Conservation (phyloP, 2,888 invertebrate species). For the Megamerina dolium region DNA sequence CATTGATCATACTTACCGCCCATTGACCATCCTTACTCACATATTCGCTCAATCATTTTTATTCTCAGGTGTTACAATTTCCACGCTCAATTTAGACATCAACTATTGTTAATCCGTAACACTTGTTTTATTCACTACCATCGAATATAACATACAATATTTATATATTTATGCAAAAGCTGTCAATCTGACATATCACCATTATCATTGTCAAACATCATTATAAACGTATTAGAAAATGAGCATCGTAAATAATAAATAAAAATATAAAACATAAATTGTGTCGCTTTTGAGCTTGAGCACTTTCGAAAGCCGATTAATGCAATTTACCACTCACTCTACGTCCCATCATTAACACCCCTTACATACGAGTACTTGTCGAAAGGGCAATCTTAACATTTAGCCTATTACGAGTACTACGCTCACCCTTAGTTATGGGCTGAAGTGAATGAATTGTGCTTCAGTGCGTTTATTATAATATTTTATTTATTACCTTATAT, state of each 20-base stretch:
- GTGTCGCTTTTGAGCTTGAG: constrained; percentile 21
- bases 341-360: constrained; percentile 6
- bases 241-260: constrained; percentile 38
- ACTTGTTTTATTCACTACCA: constrained; percentile 8
- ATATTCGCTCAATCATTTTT: too few relatives aligned
- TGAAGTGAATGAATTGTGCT: too few relatives aligned
- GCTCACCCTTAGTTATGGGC: too few relatives aligned
- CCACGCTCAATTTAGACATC: constrained; percentile 27
- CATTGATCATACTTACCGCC: too few relatives aligned
- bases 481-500: too few relatives aligned
- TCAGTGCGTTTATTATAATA: too few relatives aligned
- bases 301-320: constrained; percentile 32
- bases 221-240: constrained; percentile 42
- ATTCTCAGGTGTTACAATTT: constrained; percentile 40
- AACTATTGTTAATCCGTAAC: constrained; percentile 10
- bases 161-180: constrained; percentile 4
- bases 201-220: constrained; percentile 27
- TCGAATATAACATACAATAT: neutral
- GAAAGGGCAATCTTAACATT: too few relatives aligned
- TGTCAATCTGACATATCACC: constrained; percentile 4
- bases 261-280: constrained; percentile 39
- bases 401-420: too few relatives aligned
- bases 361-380: neutral
- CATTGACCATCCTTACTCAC: too few relatives aligned
- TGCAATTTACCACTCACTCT: constrained; percentile 38